A percentile compares a stretch with the other conserved stretches of the same genome.
Evolutionary conservation across 2,888 invertebrate genomes (phyloP).

Genomic region (Ichneumoninae sp.): DNA sequence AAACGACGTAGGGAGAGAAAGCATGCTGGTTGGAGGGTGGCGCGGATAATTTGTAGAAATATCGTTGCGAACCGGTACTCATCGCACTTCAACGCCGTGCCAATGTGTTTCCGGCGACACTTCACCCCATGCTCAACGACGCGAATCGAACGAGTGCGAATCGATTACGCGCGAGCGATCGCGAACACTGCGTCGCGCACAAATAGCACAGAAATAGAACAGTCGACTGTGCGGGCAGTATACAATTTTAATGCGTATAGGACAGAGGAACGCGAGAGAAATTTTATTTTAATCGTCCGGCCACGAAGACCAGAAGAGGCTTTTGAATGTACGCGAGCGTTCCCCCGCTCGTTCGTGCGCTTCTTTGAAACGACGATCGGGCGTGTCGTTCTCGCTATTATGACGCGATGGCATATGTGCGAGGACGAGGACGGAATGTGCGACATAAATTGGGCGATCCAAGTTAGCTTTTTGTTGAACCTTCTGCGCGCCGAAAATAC

Average conservation of each 20-base stretch:
- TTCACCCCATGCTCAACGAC: constrained; percentile 58
- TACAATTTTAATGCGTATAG: constrained; percentile 17
- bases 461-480: neutral
- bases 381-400: constrained; percentile 49
- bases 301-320: constrained; percentile 14
- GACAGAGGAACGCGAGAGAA: constrained; percentile 10
- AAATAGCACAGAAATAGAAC: constrained; percentile 52
- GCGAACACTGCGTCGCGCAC: constrained; percentile 43
- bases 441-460: constrained; percentile 26
- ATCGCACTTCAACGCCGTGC: constrained; percentile 30
- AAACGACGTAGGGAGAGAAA: neutral
- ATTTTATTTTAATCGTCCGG: constrained; percentile 50
- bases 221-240: neutral
- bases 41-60: constrained; percentile 47
- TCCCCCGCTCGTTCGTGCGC: constrained; percentile 18
- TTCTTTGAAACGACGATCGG: constrained; percentile 33
- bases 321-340: constrained; percentile 46
- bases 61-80: constrained; percentile 1
- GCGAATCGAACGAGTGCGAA: constrained; percentile 61
- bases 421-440: constrained; percentile 36
- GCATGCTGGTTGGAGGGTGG: constrained; percentile 26
- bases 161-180: constrained; percentile 58
- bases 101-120: constrained; percentile 49
- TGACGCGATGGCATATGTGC: constrained; percentile 37
- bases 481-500: neutral